Evolutionary conservation across 2,113 vertebrate genomes (phyloP), one percentile per base, ranked within the genome.

Genomic region (Lates calcarifer): DNA sequence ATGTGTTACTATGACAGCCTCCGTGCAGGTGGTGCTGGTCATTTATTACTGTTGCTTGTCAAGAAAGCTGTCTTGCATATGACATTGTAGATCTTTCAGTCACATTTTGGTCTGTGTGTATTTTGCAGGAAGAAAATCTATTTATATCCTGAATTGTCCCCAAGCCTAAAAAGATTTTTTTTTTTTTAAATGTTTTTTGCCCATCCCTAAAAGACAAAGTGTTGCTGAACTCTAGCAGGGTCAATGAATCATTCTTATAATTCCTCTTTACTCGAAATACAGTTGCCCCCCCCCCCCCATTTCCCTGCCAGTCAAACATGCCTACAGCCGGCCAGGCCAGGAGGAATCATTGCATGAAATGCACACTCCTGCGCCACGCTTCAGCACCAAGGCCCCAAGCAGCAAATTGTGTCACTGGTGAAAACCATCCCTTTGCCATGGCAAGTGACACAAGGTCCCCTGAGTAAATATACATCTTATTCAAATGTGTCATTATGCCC

Each of bases 401-500:
- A 57, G 43, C 22, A 55, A 69, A 76, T 49, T 81, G 70, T 84
- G 81, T 79, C 75, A 81, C 11, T 77, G 66, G 75, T 83, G 72
- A 78, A 82, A 75, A 81, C 57, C 5, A 74, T 83, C 62, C 61
- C 43, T 61, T 83, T 68, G 28, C 56, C 81, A 83, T 9, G 7
- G 63, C 53, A 56, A 75, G 57, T 13, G 26, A 85, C 74, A 75
- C 22, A 43, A 55, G 11, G 35, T 74, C 63, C 77, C 73, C 37
- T 7, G 56, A 58, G 78, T 84, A 51, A 67, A 71, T 69, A 81
- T 37, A 83, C 60, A 81, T 89, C 79, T 85, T 86, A 89, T 86
- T 91, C 69, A 84, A 89, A 92, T 84, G 74, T 87, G 78, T 81
- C 79, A 81, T 78, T 73, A 72, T 51, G 51, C 78, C 82, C 75